phyloP scores from a whole-genome alignment of 2,113 vertebrate genomes.

The Barbus barbus region DNA sequence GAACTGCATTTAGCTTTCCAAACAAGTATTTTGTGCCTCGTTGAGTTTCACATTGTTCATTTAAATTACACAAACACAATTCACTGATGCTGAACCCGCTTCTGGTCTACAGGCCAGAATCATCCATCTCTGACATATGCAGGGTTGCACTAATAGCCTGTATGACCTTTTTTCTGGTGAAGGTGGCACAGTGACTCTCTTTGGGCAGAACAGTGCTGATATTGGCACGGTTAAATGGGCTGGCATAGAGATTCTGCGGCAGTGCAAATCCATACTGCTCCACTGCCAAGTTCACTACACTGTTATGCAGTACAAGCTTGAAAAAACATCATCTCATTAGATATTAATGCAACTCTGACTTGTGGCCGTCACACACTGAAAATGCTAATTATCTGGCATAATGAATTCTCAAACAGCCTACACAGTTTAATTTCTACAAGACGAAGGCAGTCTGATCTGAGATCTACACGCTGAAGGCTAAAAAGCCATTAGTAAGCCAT shows the following conservation, averaged over 20 bases:
- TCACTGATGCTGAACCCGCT: background rate
- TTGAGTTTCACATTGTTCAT: background rate
- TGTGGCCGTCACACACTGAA: background rate
- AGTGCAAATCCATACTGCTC: constrained; percentile 24
- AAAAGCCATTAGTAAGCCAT: constrained; percentile 27
- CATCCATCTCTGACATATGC: constrained; percentile 31
- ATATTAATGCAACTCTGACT: background rate
- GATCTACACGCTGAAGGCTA: background rate
- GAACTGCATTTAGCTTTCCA: background rate
- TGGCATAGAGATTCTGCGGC: background rate
- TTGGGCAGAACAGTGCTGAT: constrained; percentile 25
- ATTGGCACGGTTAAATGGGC: constrained; percentile 18
- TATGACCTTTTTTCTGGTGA: constrained; percentile 19
- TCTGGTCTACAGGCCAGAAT: background rate
- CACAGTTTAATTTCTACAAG: background rate
- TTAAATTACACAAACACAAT: constrained; percentile 6
- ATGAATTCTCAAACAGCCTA: constrained; percentile 24
- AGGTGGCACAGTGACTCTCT: constrained; percentile 14
- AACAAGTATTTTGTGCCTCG: background rate
- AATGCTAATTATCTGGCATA: constrained; percentile 1
- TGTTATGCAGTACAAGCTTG: background rate
- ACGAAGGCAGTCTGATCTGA: background rate
- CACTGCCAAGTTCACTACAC: constrained; percentile 37
- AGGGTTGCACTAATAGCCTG: background rate
- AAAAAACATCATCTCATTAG: constrained; percentile 9